Conservation (phyloP, 2,888 invertebrate species). For the Oscheius sp. region DNA sequence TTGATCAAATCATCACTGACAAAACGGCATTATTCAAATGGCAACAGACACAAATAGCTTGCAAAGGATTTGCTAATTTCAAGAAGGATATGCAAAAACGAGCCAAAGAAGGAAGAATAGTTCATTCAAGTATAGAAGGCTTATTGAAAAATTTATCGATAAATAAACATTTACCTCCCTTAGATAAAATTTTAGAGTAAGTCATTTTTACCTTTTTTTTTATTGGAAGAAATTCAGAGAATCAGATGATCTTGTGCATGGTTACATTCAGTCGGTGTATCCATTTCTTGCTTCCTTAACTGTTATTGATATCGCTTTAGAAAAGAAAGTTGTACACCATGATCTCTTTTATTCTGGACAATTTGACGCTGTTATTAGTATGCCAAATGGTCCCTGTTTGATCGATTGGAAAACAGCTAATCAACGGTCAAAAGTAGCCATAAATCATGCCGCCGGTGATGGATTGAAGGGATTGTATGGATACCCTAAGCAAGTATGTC, state of each 20-base stretch:
- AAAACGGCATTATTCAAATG: conserved; percentile 7
- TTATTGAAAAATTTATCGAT: background rate
- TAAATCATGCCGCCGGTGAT: background rate
- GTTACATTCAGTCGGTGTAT: conserved; percentile 1
- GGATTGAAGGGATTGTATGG: conserved; percentile 15
- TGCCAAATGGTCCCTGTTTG: conserved; percentile 6
- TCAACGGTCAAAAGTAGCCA: background rate
- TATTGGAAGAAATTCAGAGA: background rate
- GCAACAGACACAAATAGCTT: background rate
- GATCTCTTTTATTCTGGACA: conserved; percentile 5
- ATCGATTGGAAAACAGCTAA: conserved; percentile 16
- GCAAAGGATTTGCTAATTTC: background rate
- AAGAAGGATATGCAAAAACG: background rate
- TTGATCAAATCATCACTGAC: background rate
- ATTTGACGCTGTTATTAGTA: conserved; percentile 10
- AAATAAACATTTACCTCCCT: background rate
- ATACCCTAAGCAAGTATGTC: conserved; percentile 3
- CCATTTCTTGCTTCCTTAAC: background rate
- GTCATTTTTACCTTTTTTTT: background rate
- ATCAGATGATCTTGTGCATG: background rate
- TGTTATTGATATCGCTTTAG: background rate
- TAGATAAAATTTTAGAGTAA: background rate
- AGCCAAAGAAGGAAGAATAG: background rate
- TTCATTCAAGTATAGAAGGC: background rate
- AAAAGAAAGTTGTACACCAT: background rate